A percentile compares a stretch with the other conserved stretches of the same genome.
phyloP scores from a whole-genome alignment of 2,797 vertebrate genomes.

The Lacerta viridis region DNA sequence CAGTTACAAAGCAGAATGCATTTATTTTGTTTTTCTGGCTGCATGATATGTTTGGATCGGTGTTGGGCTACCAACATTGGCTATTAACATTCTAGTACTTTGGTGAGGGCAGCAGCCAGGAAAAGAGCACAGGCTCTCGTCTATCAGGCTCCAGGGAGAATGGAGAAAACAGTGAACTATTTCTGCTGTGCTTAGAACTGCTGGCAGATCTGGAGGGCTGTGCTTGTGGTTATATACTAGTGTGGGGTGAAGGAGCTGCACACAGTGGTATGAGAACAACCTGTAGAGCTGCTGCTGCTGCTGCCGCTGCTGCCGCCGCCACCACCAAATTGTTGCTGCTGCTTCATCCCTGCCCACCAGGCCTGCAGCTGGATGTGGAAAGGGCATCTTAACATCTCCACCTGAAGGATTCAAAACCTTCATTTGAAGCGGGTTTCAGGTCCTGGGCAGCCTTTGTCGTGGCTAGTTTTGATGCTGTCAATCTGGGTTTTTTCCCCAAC shows the following conservation, averaged over 20 bases:
- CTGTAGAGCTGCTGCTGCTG: not conserved
- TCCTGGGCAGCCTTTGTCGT: not conserved
- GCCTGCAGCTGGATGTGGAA: not conserved
- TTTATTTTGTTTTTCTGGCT: not conserved
- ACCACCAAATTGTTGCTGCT: not conserved
- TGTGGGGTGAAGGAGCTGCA: not conserved
- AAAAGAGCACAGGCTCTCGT: not conserved
- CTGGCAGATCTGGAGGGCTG: not conserved
- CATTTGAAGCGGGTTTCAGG: not conserved
- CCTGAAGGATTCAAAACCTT: not conserved
- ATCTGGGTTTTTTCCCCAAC: slow-evolving; percentile 35
- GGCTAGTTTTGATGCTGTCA: not conserved
- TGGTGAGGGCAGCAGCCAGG: not conserved
- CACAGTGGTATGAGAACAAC: not conserved
- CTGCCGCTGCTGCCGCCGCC: not conserved
- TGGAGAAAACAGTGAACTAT: not conserved
- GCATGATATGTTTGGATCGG: not conserved
- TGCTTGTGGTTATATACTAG: not conserved
- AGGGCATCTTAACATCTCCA: not conserved
- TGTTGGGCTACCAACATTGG: not conserved
- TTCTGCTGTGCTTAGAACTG: not conserved
- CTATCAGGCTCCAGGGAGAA: not conserved
- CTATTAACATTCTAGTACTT: not conserved
- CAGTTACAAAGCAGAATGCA: not conserved
- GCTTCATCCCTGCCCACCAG: not conserved